Conservation (phyloP, 2,888 invertebrate genomes). For the Meganola albula region DNA sequence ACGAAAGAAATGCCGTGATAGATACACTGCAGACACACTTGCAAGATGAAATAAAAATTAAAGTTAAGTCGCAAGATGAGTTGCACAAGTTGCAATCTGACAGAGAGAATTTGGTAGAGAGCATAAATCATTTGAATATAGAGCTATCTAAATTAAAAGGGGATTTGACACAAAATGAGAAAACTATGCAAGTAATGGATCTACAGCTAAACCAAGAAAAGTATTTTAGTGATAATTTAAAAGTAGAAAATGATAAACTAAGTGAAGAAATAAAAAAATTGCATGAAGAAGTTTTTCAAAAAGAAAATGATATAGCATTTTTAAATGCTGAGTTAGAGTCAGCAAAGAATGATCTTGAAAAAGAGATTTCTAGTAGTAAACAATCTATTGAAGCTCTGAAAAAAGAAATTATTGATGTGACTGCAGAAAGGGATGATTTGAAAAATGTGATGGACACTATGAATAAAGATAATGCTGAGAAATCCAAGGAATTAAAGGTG, state of each 20-base stretch:
- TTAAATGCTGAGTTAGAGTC: too few relatives aligned
- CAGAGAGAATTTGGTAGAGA: conserved; percentile 28
- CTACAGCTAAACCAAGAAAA: conserved; percentile 28
- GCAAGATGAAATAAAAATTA: conserved; percentile 49
- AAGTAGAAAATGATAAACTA: conserved; percentile 27
- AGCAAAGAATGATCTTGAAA: too few relatives aligned
- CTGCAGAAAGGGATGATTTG: too few relatives aligned
- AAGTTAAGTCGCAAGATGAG: conserved; percentile 41
- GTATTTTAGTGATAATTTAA: conserved; percentile 27
- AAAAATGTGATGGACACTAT: too few relatives aligned
- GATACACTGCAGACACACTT: conserved; percentile 46
- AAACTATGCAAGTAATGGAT: conserved; percentile 19
- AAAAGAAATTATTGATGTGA: too few relatives aligned
- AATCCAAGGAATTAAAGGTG: too few relatives aligned
- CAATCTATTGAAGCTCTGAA: too few relatives aligned
- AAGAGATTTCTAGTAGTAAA: too few relatives aligned
- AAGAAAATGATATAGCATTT: conserved; percentile 48
- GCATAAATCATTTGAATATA: conserved; percentile 26
- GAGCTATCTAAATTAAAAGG: conserved; percentile 25
- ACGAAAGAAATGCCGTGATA: conserved; percentile 45
- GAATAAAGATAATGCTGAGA: too few relatives aligned
- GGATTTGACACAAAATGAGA: conserved; percentile 29
- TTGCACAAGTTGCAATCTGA: conserved; percentile 29
- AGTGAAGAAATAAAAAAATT: conserved; percentile 26
- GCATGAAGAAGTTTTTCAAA: conserved; percentile 33